A percentile compares a stretch with the other conserved stretches of the same genome.
phyloP scores from a whole-genome alignment of 2,888 invertebrate species.

The Matsumyia berberina region DNA sequence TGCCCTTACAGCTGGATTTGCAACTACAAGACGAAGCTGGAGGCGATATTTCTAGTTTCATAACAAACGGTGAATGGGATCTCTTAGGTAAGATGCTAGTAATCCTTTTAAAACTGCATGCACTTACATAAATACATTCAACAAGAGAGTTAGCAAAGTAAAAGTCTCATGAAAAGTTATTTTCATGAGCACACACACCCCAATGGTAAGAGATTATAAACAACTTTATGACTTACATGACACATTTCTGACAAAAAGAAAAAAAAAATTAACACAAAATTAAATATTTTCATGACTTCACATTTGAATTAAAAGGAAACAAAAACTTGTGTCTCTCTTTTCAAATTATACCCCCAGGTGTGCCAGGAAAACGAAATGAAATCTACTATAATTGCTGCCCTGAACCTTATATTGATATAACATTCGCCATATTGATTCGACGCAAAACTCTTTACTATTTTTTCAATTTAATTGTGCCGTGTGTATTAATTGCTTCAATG shows the following conservation, averaged over 20 bases:
- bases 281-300: too few relatives aligned
- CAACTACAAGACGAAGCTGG: slow-evolving; percentile 95
- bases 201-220: slow-evolving; percentile 43
- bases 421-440: slow-evolving; percentile 97
- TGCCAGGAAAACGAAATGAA: slow-evolving; percentile 96
- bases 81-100: slow-evolving; percentile 92
- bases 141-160: slow-evolving; percentile 10
- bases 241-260: slow-evolving; percentile 12
- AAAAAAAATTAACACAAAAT: background rate
- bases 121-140: background rate
- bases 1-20: slow-evolving; percentile 92
- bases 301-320: slow-evolving; percentile 2
- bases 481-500: slow-evolving; percentile 99
- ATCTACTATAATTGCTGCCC: slow-evolving; percentile 99
- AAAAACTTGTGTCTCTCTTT: slow-evolving; percentile 33
- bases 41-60: slow-evolving; percentile 98
- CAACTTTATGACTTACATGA: background rate
- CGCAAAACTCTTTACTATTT: slow-evolving; percentile 99
- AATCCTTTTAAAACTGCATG: background rate
- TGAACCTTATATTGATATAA: slow-evolving; percentile 98
- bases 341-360: slow-evolving; percentile 86
- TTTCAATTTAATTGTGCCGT: slow-evolving; percentile 99
- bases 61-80: slow-evolving; percentile 99
- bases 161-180: slow-evolving; percentile 28
- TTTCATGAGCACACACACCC: slow-evolving; percentile 22